Evolutionary conservation across 2,888 invertebrate species (phyloP).

Genomic region (Phragmatobia fuliginosa): DNA sequence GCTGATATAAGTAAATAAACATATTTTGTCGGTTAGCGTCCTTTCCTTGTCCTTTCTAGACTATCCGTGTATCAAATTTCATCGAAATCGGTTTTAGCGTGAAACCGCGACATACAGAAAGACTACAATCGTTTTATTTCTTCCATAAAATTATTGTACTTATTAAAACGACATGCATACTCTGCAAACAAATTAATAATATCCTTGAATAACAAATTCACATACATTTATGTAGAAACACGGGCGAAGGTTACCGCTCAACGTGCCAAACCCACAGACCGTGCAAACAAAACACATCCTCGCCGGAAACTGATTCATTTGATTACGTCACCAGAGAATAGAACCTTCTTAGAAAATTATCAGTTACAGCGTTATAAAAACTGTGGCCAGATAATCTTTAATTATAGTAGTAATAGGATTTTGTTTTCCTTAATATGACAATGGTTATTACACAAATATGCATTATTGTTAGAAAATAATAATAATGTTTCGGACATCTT

Average conservation of each 20-base stretch:
- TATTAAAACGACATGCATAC: neutral
- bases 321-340: slow-evolving; percentile 41
- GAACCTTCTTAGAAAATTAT: slow-evolving; percentile 35
- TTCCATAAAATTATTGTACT: neutral
- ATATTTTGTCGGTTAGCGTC: too few species aligned
- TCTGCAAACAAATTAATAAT: slow-evolving; percentile 9
- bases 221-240: slow-evolving; percentile 15
- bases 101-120: too few species aligned
- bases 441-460: neutral
- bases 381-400: slow-evolving; percentile 7
- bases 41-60: too few species aligned
- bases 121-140: neutral
- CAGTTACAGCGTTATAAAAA: slow-evolving; percentile 25
- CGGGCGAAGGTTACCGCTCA: slow-evolving; percentile 37
- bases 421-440: neutral
- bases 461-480: neutral
- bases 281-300: slow-evolving; percentile 49
- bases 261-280: slow-evolving; percentile 43
- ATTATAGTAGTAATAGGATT: slow-evolving; percentile 8
- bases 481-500: too few species aligned
- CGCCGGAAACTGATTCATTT: slow-evolving; percentile 51
- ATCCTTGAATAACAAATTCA: slow-evolving; percentile 18
- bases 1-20: too few species aligned
- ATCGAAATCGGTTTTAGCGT: too few species aligned
- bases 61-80: too few species aligned